Conservation (phyloP, 2,113 vertebrate species). For the Aldabrachelys gigantea region DNA sequence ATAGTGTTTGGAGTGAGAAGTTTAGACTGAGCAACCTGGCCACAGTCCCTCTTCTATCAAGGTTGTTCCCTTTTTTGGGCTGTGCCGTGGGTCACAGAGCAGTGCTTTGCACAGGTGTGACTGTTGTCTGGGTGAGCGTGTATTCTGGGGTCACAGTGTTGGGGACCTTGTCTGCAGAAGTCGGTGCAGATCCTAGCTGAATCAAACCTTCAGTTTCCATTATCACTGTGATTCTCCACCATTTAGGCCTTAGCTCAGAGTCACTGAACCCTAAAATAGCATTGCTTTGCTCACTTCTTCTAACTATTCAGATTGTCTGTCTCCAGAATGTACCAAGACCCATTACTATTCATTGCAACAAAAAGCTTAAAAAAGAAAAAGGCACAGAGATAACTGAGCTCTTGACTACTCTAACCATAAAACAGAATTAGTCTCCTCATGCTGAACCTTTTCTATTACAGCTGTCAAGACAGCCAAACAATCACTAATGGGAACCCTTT, state of each 20-base stretch:
- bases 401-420: neutral
- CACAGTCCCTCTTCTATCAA: neutral
- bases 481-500: neutral
- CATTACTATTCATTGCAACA: neutral
- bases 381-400: neutral
- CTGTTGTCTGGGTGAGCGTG: neutral
- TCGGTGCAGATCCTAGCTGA: neutral
- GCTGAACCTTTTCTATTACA: neutral
- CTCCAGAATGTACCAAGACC: neutral
- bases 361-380: neutral
- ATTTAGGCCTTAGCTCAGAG: neutral
- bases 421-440: neutral
- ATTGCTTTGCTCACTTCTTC: neutral
- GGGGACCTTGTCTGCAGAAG: neutral
- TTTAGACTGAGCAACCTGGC: neutral
- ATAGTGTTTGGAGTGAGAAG: neutral
- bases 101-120: neutral
- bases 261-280: neutral
- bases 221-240: neutral
- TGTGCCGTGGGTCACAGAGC: neutral
- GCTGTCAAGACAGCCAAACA: neutral
- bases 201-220: neutral
- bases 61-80: neutral
- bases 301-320: neutral
- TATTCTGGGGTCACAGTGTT: neutral